Conservation (phyloP, 2,888 invertebrate species). For the Artemia sinica region DNA sequence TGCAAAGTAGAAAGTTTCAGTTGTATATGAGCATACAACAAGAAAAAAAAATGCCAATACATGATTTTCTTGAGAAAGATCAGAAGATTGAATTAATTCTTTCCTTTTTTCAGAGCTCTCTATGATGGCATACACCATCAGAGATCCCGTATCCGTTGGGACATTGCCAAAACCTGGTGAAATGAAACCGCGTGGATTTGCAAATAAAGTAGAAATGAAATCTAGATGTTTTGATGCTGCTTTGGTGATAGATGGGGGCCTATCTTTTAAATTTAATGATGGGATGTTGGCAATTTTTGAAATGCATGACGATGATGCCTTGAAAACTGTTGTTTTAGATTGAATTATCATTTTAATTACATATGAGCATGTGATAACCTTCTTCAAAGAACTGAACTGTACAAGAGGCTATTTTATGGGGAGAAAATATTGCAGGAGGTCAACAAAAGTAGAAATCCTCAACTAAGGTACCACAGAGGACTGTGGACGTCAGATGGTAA, state of each 20-base stretch:
- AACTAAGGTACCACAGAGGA: no score
- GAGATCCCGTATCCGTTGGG: constrained; percentile 79
- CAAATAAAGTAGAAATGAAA: constrained; percentile 52
- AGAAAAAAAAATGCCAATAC: no score
- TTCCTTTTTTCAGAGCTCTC: constrained; percentile 42
- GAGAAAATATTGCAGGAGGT: no score
- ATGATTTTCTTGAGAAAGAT: neutral
- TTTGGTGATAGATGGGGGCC: constrained; percentile 85
- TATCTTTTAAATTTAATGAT: constrained; percentile 82
- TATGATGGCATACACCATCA: constrained; percentile 70
- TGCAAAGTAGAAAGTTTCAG: no score
- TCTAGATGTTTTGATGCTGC: constrained; percentile 82
- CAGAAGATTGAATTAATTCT: constrained; percentile 9
- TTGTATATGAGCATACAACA: no score
- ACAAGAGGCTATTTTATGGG: no score
- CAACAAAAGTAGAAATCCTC: no score
- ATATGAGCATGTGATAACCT: constrained; percentile 7
- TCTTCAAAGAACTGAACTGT: neutral
- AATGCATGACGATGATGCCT: constrained; percentile 64
- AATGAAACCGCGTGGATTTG: constrained; percentile 51
- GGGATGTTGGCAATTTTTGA: constrained; percentile 71
- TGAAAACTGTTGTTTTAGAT: constrained; percentile 48
- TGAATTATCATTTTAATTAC: constrained; percentile 5
- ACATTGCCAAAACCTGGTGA: constrained; percentile 64
- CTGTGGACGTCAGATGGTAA: no score